A percentile compares a stretch with the other conserved stretches of the same genome.
Conservation (phyloP, 2,113 vertebrate species). For the Microcebus ravelobensis region DNA sequence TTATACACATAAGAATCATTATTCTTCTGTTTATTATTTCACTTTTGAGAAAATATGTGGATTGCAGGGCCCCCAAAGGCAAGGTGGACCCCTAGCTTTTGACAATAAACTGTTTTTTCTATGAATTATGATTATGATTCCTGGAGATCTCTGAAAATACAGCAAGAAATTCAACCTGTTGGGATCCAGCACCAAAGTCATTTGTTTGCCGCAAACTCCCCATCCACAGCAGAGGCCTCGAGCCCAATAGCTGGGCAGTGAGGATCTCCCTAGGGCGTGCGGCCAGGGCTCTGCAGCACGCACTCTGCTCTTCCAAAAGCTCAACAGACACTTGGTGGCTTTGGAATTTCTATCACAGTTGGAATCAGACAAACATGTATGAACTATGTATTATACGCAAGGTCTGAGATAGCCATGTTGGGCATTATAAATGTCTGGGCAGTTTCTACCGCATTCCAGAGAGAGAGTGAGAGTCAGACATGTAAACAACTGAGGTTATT, state of each 20-base stretch:
- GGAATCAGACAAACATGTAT: neutral
- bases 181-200: neutral
- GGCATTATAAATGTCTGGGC: neutral
- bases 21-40: neutral
- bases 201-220: neutral
- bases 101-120: neutral
- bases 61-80: neutral
- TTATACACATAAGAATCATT: neutral
- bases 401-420: neutral
- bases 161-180: neutral
- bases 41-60: neutral
- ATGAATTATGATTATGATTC: neutral
- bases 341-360: neutral
- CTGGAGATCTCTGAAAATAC: neutral
- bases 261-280: neutral
- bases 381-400: neutral
- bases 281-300: rapidly evolving
- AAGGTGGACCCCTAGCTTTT: neutral
- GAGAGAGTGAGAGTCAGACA: neutral
- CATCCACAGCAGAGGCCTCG: rapidly evolving
- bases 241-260: neutral
- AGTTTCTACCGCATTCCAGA: neutral
- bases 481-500: neutral
- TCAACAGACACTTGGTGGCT: neutral
- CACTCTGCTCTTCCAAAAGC: neutral